These are phyloP conservation scores for Urechis unicinctus DNA, from an alignment of 2,888 invertebrate genomes.

Conservation along the genomic window DNA sequence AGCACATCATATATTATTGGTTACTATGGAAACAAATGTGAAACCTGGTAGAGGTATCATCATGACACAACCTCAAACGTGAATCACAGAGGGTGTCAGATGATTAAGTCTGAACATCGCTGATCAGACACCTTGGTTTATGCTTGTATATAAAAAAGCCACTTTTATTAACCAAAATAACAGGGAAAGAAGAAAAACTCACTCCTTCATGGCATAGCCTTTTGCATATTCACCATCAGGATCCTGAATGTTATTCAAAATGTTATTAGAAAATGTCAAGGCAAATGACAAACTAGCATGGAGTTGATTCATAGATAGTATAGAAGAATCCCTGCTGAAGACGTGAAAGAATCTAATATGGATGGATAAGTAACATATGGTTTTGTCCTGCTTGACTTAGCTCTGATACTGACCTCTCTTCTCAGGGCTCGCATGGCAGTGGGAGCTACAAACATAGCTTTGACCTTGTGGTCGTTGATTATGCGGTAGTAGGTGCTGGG, in stretches of 20 bases:
- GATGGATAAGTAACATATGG: too few species aligned
- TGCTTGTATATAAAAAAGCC: too few species aligned
- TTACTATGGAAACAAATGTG: not conserved
- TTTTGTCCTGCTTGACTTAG: too few species aligned
- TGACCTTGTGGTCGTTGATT: conserved; percentile 78
- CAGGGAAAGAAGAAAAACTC: conserved; percentile 17
- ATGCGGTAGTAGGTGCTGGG: conserved; percentile 85
- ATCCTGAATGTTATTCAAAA: conserved; percentile 24
- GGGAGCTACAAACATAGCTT: conserved; percentile 81
- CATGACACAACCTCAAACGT: not conserved
- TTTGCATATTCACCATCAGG: conserved; percentile 31
- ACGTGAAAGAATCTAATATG: too few species aligned
- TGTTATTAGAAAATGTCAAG: too few species aligned
- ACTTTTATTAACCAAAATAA: too few species aligned
- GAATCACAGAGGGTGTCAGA: not conserved
- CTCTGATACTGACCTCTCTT: conserved; percentile 54
- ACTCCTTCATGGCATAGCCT: conserved; percentile 34
- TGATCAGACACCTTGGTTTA: too few species aligned
- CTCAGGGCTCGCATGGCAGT: conserved; percentile 81
- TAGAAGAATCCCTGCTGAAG: too few species aligned
- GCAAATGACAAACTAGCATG: too few species aligned
- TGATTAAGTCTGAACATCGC: too few species aligned
- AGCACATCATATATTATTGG: conserved; percentile 2
- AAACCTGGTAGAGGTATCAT: not conserved
- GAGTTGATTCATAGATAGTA: too few species aligned